These are phyloP conservation scores for Anorthoa munda DNA, from an alignment of 2,888 invertebrate genomes.

Conservation along the genomic window DNA sequence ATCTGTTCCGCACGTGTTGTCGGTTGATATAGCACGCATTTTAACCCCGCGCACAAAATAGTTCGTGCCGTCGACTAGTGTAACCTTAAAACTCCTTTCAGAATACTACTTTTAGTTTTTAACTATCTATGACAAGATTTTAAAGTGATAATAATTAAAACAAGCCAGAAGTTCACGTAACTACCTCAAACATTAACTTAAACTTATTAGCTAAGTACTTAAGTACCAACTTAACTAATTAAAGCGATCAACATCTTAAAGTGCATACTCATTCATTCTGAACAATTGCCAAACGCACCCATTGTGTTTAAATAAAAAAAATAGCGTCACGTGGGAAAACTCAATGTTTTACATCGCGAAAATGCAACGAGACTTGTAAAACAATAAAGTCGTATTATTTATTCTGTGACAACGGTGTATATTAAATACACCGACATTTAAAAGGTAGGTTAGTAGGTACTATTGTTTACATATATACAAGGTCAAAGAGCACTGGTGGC, in stretches of 20 bases:
- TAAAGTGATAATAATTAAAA: neutral
- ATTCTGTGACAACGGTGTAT: slow-evolving; percentile 55
- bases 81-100: neutral
- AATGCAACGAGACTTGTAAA: slow-evolving; percentile 71
- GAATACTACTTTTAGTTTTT: neutral
- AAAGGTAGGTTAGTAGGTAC: neutral
- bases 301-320: slow-evolving; percentile 81
- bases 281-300: slow-evolving; percentile 82
- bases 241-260: slow-evolving; percentile 73
- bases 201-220: neutral
- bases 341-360: slow-evolving; percentile 74
- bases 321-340: slow-evolving; percentile 78
- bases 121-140: neutral
- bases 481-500: neutral
- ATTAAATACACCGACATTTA: slow-evolving; percentile 54
- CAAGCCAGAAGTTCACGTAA: neutral
- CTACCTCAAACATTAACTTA: neutral
- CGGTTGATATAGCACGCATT: too few species aligned
- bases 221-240: slow-evolving; percentile 54
- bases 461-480: slow-evolving; percentile 5
- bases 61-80: too few species aligned
- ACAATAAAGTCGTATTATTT: slow-evolving; percentile 64
- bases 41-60: too few species aligned
- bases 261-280: slow-evolving; percentile 68
- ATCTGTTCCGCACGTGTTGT: too few species aligned